Evolutionary conservation across 2,888 invertebrate species (phyloP).

Genomic region (Vesta saturnalis): DNA sequence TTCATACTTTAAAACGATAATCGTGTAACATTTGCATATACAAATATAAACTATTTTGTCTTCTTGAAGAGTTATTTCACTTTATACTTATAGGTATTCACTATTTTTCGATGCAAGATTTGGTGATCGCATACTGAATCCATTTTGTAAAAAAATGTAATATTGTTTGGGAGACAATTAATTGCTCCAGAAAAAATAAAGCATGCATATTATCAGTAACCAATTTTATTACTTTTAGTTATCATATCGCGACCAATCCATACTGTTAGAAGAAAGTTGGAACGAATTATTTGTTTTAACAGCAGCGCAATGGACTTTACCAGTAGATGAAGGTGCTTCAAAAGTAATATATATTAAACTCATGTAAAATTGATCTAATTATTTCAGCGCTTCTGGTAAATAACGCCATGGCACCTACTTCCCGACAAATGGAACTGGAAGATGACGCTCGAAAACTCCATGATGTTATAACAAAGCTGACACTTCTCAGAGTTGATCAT

Average conservation of each 20-base stretch:
- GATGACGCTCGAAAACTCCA: constrained; percentile 70
- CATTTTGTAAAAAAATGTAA: too few relatives aligned
- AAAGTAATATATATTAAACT: constrained; percentile 27
- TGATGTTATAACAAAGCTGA: constrained; percentile 73
- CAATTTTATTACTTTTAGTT: constrained; percentile 62
- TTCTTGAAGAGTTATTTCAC: too few relatives aligned
- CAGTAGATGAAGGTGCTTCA: constrained; percentile 81
- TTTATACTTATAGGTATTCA: too few relatives aligned
- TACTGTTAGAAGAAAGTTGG: constrained; percentile 83
- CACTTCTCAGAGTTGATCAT: constrained; percentile 76
- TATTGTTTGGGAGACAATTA: too few relatives aligned
- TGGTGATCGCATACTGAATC: too few relatives aligned
- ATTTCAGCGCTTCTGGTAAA: constrained; percentile 54
- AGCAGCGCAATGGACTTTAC: constrained; percentile 82
- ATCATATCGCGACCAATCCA: constrained; percentile 76
- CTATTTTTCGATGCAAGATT: too few relatives aligned
- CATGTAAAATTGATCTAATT: not conserved
- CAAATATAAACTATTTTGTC: too few relatives aligned
- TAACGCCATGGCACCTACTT: constrained; percentile 63
- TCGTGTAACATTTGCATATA: too few relatives aligned
- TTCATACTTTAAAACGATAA: too few relatives aligned
- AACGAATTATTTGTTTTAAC: constrained; percentile 84
- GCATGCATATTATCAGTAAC: not conserved
- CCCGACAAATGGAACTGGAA: constrained; percentile 66
- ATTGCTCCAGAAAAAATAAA: too few relatives aligned